phyloP scores from a whole-genome alignment of 2,797 vertebrate species.

The Enteromius fasciolatus region DNA sequence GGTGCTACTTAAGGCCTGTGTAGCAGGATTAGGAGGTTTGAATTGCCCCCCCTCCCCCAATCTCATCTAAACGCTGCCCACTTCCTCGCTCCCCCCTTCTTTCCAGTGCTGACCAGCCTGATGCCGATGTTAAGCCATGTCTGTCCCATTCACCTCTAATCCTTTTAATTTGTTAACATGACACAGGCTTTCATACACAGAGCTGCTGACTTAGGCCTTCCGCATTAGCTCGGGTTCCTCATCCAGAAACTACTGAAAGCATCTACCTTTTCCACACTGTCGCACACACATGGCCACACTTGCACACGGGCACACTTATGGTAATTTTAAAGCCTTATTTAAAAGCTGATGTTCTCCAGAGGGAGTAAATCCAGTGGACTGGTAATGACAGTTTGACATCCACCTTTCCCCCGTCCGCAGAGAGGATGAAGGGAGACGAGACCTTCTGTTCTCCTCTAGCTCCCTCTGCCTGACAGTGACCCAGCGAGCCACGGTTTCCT shows the following conservation, averaged over 20 bases:
- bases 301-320: constrained; percentile 45
- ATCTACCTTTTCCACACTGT: constrained; percentile 49
- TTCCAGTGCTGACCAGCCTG: constrained; percentile 70
- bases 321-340: constrained; percentile 56
- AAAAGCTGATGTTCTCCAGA: constrained; percentile 54
- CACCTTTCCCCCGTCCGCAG: constrained; percentile 49
- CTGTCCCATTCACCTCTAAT: constrained; percentile 77
- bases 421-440: constrained; percentile 48
- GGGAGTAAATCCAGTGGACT: constrained; percentile 53
- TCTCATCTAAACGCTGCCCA: constrained; percentile 51
- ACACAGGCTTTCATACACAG: constrained; percentile 62
- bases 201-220: constrained; percentile 61
- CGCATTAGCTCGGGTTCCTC: constrained; percentile 52
- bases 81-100: constrained; percentile 47
- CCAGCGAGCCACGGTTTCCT: constrained; percentile 48
- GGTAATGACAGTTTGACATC: constrained; percentile 57
- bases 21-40: constrained; percentile 63
- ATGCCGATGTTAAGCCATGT: constrained; percentile 74
- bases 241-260: constrained; percentile 58
- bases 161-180: constrained; percentile 80
- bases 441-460: constrained; percentile 48
- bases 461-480: constrained; percentile 49
- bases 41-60: constrained; percentile 50
- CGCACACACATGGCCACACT: constrained; percentile 44
- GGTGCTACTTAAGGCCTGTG: constrained; percentile 46